Evolutionary conservation across 2,797 vertebrate species (phyloP), one percentile per base, ranked within the genome.

Genomic region (Streptopelia turtur): DNA sequence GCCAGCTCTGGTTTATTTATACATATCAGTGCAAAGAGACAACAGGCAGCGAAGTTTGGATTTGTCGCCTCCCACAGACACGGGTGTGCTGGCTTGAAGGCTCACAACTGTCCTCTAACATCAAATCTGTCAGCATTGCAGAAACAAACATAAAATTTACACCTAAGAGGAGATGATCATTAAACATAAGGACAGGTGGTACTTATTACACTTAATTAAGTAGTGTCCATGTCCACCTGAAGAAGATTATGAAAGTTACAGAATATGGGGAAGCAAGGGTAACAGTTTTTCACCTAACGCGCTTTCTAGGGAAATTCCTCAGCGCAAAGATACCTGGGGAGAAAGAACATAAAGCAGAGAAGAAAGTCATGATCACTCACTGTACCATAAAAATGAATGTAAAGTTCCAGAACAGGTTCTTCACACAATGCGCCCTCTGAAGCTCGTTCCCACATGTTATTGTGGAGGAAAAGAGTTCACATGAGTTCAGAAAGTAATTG

Each of bases 21-120:
- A 65, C 39, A 8, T 0, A 2, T 4, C 1, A 1, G 24, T 14
- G 37, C 15, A 23, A 16, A 45, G 28, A 57, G 49, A 11, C 27
- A 8, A 74, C 68, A 63, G 61, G 16, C 23, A 31, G 31, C 24
- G 4, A 11, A 20, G 21, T 43, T 45, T 83, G 31, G 3, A 5
- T 21, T 35, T 24, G 22, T 33, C 63, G 27, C 8, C 20, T 47
- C 63, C 35, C 43, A 10, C 35, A 18, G 65, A 5, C 35, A 25
- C 20, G 47, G 55, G 27, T 56, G 18, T 4, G 17, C 49, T 27
- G 43, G 47, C 43, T 39, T 15, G 7, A 41, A 61, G 80, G 74
- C 43, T 84, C 63, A 53, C 45, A 74, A 16, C 39, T 12, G 16
- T 20, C 45, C 52, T 55, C 75, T 23, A 6, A 47, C 47, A 65